Conservation (phyloP, 1,140 invertebrate species). For the Drosophila pectinifera region DNA sequence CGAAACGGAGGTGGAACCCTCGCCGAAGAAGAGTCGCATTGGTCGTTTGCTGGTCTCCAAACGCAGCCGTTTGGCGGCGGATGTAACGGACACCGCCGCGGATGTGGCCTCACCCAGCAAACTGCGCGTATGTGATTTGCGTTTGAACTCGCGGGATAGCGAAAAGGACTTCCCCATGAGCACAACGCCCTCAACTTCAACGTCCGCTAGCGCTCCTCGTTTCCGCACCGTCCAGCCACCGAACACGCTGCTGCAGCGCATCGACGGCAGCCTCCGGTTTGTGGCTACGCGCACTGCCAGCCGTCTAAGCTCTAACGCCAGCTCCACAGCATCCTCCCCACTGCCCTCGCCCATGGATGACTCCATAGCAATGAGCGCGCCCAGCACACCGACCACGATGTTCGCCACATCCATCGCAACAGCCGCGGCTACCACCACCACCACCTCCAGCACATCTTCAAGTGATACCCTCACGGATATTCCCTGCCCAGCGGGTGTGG, state of each 20-base stretch:
- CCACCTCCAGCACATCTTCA: slow-evolving; percentile 36
- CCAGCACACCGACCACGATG: slow-evolving; percentile 82
- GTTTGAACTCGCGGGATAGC: slow-evolving; percentile 86
- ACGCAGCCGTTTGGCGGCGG: slow-evolving; percentile 63
- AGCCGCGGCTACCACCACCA: slow-evolving; percentile 10
- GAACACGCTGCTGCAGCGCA: slow-evolving; percentile 67
- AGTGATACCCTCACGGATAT: slow-evolving; percentile 62
- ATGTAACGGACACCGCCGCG: slow-evolving; percentile 75
- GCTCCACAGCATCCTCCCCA: slow-evolving; percentile 85
- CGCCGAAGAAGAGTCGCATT: slow-evolving; percentile 89
- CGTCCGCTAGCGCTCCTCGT: slow-evolving; percentile 48
- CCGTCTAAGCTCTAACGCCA: slow-evolving; percentile 70
- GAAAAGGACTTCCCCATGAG: slow-evolving; percentile 85
- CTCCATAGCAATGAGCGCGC: slow-evolving; percentile 81
- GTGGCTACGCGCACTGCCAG: slow-evolving; percentile 65
- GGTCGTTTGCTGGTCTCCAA: slow-evolving; percentile 83
- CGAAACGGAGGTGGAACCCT: slow-evolving; percentile 89
- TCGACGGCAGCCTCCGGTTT: slow-evolving; percentile 69
- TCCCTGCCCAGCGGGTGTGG: slow-evolving; percentile 86
- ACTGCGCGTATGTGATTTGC: slow-evolving; percentile 87
- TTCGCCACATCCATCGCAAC: slow-evolving; percentile 34
- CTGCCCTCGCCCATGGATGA: slow-evolving; percentile 78
- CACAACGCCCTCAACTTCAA: slow-evolving; percentile 57
- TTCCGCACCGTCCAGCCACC: slow-evolving; percentile 76
- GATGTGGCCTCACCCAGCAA: slow-evolving; percentile 87